Conservation (phyloP, 2,888 invertebrate species). For the Drosophila lutescens region DNA sequence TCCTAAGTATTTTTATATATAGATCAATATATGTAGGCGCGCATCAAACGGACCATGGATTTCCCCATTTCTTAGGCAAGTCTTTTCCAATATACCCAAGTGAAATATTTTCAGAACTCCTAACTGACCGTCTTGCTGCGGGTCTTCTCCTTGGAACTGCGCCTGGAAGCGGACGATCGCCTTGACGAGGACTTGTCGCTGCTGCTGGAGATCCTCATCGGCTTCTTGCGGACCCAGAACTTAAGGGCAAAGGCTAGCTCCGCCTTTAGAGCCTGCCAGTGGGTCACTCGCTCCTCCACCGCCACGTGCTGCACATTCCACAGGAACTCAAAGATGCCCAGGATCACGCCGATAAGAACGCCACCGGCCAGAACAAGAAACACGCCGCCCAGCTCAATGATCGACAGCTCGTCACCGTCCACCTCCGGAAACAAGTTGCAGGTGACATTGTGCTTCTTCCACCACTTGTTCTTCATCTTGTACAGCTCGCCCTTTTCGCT, state of each 20-base stretch:
- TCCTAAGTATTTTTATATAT: constrained; percentile 13
- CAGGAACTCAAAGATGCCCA: constrained; percentile 93
- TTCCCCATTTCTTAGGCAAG: neutral
- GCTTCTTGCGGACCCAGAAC: constrained; percentile 90
- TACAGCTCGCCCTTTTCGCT: constrained; percentile 94
- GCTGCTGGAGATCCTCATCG: constrained; percentile 85
- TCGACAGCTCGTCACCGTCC: constrained; percentile 83
- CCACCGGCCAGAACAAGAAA: constrained; percentile 93
- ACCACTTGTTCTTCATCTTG: constrained; percentile 95
- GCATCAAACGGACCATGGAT: constrained; percentile 6
- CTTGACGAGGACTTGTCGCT: constrained; percentile 72
- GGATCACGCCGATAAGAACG: constrained; percentile 88
- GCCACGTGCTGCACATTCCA: constrained; percentile 93
- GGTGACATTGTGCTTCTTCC: constrained; percentile 88
- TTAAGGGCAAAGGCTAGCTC: constrained; percentile 90
- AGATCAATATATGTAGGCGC: constrained; percentile 5
- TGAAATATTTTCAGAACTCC: neutral
- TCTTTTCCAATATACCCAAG: neutral
- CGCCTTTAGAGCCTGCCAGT: constrained; percentile 88
- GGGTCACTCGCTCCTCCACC: constrained; percentile 90
- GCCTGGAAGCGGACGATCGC: constrained; percentile 67
- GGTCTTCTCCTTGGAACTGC: constrained; percentile 65
- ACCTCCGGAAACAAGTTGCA: constrained; percentile 65
- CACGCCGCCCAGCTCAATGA: constrained; percentile 93
- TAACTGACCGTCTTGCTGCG: constrained; percentile 69